Evolutionary conservation across 2,888 invertebrate species (phyloP), one percentile per base, ranked within the genome.

Genomic region (Diarsia brunnea): DNA sequence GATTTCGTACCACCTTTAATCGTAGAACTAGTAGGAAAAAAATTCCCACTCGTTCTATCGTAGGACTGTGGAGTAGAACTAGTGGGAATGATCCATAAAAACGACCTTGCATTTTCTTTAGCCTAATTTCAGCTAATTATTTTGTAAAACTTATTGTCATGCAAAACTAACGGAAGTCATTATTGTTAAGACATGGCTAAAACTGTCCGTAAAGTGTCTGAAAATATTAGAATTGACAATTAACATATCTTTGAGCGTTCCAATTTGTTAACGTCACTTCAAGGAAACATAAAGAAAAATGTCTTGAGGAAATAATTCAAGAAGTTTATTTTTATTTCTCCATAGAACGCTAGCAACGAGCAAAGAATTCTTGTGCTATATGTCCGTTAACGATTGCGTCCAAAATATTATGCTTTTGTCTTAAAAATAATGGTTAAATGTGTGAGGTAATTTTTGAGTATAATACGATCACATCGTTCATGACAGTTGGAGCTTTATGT

Each of bases 251-350:
- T 63, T 78, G 71, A 70, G 14, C 60, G 51, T 24, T 67, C 72
- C 47, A 83, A 84, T 82, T 80, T 76, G 72, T 82, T 68, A 76
- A 68, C 43, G 73, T 68, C 70, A 55, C 8, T 75, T 64, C 67
- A 55, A 70, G 72, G 75, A 67, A 63, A 67, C 27, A 12, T 24
- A 31, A 47, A 63, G 68, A 69, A 66, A 61, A 74, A 69, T 72
- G 8, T 0, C 14, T 49, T 31, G 19, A 71, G 66, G 51, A 82
- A 69, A 71, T 58, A 43, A 31, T 79, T 67, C 11, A 51, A 47
- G 8, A 27, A 47, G 58, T 47, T 73, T 47, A 58, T 49, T 63
- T 69, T 74, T 72, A 11, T 70, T 70, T 68, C 47, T 14, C 45
- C 19, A 19, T n/a, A 71, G 24, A 61, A 45, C 14, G 31, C 7